Evolutionary conservation across 2,797 vertebrate genomes (phyloP).

Genomic region (Taenioides sp.): DNA sequence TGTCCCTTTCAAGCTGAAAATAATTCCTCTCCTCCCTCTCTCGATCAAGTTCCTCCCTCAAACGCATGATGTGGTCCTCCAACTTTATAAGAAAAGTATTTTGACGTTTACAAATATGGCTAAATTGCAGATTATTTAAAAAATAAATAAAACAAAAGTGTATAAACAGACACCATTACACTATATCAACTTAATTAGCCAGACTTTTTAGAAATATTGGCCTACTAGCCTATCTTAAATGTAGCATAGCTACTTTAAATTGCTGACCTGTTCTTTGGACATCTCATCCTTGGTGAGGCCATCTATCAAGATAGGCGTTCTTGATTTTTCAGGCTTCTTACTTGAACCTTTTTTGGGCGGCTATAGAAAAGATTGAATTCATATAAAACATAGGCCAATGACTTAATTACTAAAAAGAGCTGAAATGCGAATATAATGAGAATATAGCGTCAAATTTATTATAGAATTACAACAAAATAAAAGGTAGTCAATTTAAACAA

Average conservation of each 20-base stretch:
- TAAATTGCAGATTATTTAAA: no score
- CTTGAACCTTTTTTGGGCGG: conserved; percentile 56
- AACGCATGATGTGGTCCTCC: conserved; percentile 75
- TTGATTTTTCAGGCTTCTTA: conserved; percentile 46
- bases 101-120: neutral
- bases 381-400: neutral
- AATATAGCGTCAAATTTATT: neutral
- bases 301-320: conserved; percentile 54
- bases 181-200: no score
- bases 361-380: conserved; percentile 25
- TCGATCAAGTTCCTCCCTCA: conserved; percentile 85
- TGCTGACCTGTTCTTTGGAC: conserved; percentile 64
- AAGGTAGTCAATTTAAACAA: neutral
- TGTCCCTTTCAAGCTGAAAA: conserved; percentile 89
- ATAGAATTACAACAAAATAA: neutral
- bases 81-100: conserved; percentile 69
- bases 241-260: neutral
- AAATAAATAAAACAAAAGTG: no score
- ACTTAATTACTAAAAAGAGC: neutral
- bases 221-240: no score
- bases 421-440: neutral
- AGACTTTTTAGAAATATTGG: no score
- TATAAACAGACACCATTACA: no score
- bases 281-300: conserved; percentile 66
- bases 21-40: conserved; percentile 89